Evolutionary conservation across 2,888 invertebrate species (phyloP), one percentile per base, ranked within the genome.

Genomic region (Stenichneumon culpator): DNA sequence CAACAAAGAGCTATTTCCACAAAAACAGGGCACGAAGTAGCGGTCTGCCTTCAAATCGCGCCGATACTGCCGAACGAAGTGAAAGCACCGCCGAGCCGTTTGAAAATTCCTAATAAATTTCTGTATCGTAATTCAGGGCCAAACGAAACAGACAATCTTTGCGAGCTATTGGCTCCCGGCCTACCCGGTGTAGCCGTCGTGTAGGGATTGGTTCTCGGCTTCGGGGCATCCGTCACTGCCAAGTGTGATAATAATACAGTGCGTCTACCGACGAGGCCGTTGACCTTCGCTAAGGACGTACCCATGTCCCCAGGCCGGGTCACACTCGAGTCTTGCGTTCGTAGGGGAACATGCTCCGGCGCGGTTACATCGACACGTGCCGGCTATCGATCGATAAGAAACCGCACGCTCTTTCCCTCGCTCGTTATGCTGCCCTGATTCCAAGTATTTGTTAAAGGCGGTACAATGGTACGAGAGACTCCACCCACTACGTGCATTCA

Each of bases 231-330:
- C 60, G 73, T 81, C 80, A 81, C 73, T 81, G 80, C 54, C 74
- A 68, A 68, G 74, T 81, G 80, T 81, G 39, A 68, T 74, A 81
- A 68, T 80, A 73, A 73, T 60, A 77, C 57, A 11, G 77, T 16
- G 57, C 67, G 75, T 39, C 36, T 50, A 4, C 7, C 22, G 11
- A 36, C 36, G 11, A 47, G 92, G 90, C 88, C 92, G 89, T 91
- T 91, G 92, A 92, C 92, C 91, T 92, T 92, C 89, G 88, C 82
- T 90, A 90, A 92, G 92, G 91, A 92, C 90, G 89, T 89, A 89
- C 90, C 89, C 90, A 90, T 91, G 92, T 92, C 92, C 92, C 92
- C 91, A 92, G 92, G 92, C 92, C 92, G 92, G 92, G 92, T 92
- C 92, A 92, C 92, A 90, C 88, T 91, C 89, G 89, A 91, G 92